Conservation (phyloP, 2,888 invertebrate species). For the Drosophila leonis region DNA sequence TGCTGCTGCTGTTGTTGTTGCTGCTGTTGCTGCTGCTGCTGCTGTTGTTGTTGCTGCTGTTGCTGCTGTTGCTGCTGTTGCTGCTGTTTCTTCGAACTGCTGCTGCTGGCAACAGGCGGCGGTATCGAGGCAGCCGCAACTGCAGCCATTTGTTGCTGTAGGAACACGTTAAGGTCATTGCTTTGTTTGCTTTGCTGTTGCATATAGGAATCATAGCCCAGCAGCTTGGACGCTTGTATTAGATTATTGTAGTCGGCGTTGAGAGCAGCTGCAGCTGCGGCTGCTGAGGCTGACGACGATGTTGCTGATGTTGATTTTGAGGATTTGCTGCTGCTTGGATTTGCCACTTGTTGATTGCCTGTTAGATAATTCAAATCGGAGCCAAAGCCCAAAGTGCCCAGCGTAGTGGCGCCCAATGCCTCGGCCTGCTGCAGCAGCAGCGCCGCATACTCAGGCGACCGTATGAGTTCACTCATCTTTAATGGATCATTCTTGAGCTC, state of each 20-base stretch:
- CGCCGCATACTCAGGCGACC: slow-evolving; percentile 85
- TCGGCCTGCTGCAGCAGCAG: slow-evolving; percentile 85
- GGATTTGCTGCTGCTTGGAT: slow-evolving; percentile 61
- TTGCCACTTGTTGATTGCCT: slow-evolving; percentile 51
- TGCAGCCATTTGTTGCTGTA: slow-evolving; percentile 84
- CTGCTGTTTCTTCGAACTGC: slow-evolving; percentile 69
- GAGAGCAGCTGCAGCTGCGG: slow-evolving; percentile 79
- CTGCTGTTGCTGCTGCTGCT: slow-evolving; percentile 65
- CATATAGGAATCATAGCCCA: slow-evolving; percentile 85
- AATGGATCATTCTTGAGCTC: slow-evolving; percentile 85
- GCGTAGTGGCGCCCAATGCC: slow-evolving; percentile 84
- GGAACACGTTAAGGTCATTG: slow-evolving; percentile 83
- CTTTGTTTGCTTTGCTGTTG: slow-evolving; percentile 83
- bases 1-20: slow-evolving; percentile 67
- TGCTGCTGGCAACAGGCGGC: slow-evolving; percentile 62
- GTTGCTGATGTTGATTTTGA: slow-evolving; percentile 56
- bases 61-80: slow-evolving; percentile 70
- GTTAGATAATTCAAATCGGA: slow-evolving; percentile 84
- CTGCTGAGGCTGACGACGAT: slow-evolving; percentile 60
- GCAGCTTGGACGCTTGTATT: slow-evolving; percentile 84
- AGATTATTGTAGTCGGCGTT: slow-evolving; percentile 84
- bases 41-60: slow-evolving; percentile 57
- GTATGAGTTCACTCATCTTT: slow-evolving; percentile 85
- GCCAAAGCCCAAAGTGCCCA: slow-evolving; percentile 84
- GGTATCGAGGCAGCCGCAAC: slow-evolving; percentile 78